Evolutionary conservation across 1,140 invertebrate species (phyloP).

Genomic region (Drosophila sproati): DNA sequence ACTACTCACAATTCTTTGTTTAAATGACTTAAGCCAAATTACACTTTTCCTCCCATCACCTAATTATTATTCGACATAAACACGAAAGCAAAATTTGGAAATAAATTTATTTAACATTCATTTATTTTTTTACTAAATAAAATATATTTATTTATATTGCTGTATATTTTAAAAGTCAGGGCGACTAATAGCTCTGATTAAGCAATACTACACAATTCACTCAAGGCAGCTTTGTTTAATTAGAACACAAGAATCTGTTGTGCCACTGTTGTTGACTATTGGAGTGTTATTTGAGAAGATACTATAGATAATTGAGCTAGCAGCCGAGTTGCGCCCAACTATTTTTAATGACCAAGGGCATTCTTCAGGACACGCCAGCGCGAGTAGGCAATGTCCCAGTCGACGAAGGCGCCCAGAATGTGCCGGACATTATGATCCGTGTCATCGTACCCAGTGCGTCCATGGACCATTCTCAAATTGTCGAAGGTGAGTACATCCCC

Average conservation of each 20-base stretch:
- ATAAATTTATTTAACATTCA: too few species aligned
- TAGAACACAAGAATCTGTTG: not conserved
- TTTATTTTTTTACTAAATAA: too few species aligned
- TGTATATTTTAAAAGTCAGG: too few species aligned
- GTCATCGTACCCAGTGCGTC: slow-evolving; percentile 87
- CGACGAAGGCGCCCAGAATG: slow-evolving; percentile 89
- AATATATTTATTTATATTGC: too few species aligned
- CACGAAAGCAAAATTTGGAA: too few species aligned
- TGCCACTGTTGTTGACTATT: slow-evolving; percentile 17
- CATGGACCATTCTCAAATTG: slow-evolving; percentile 89
- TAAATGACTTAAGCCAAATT: too few species aligned
- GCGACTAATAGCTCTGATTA: too few species aligned
- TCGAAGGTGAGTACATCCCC: slow-evolving; percentile 89
- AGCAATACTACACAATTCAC: too few species aligned
- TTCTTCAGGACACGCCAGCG: slow-evolving; percentile 85
- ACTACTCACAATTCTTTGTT: too few species aligned
- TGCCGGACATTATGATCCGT: slow-evolving; percentile 86
- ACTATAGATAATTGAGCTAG: not conserved
- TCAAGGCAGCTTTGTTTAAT: too few species aligned
- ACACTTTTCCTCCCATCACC: too few species aligned
- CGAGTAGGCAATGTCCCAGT: slow-evolving; percentile 90
- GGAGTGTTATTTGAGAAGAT: not conserved
- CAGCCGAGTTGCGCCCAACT: not conserved
- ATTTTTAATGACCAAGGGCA: slow-evolving; percentile 5
- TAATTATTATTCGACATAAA: too few species aligned